Conservation (phyloP, 2,113 vertebrate species). For the Triplophysa siluroides region DNA sequence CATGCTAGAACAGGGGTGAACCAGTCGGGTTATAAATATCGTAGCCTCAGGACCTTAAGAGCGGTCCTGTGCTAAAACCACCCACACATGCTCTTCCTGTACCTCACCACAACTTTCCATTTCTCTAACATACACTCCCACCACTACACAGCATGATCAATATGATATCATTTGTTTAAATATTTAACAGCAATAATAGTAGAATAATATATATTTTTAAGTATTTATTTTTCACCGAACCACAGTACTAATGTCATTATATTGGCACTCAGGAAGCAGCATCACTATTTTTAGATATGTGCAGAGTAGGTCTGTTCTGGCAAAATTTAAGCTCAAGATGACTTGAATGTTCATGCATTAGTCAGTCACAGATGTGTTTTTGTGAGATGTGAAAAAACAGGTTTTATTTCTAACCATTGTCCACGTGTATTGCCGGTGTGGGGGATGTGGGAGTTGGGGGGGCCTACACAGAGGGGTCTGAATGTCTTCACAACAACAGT, state of each 20-base stretch:
- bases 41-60: constrained; percentile 60
- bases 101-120: constrained; percentile 71
- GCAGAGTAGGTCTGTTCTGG: too few relatives aligned
- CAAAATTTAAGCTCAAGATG: too few relatives aligned
- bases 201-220: neutral
- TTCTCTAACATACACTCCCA: constrained; percentile 32
- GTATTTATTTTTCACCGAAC: neutral
- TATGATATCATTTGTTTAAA: neutral
- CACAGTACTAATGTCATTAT: neutral
- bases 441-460: too few relatives aligned
- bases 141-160: neutral
- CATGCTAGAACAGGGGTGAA: constrained; percentile 47
- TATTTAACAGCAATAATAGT: neutral
- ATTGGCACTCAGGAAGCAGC: neutral
- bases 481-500: too few relatives aligned
- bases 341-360: too few relatives aligned
- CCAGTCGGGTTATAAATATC: constrained; percentile 69
- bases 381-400: too few relatives aligned
- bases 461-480: too few relatives aligned
- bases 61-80: constrained; percentile 62
- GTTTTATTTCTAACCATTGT: too few relatives aligned
- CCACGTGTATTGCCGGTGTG: too few relatives aligned
- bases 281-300: too few relatives aligned
- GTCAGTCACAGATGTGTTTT: too few relatives aligned
- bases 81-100: constrained; percentile 73